Evolutionary conservation across 2,113 vertebrate species (phyloP).

Genomic region (Motacilla tschutschensis): DNA sequence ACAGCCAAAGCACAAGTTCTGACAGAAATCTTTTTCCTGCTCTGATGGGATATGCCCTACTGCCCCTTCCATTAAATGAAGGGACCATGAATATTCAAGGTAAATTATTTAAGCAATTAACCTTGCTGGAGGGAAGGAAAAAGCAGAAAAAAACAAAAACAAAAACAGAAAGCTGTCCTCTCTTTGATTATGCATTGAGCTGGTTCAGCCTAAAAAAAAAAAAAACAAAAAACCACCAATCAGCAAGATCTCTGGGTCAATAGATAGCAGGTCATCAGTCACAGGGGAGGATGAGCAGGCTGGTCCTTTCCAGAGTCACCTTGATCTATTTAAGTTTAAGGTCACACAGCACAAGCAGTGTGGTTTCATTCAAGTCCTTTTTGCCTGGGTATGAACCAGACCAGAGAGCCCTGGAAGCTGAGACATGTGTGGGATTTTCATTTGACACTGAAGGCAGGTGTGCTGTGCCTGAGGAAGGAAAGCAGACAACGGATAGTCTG

Average conservation of each 20-base stretch:
- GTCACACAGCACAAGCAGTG: neutral
- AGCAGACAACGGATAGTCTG: neutral
- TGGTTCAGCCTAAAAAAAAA: neutral
- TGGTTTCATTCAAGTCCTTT: neutral
- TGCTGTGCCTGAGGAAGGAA: neutral
- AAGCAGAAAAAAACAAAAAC: too few species aligned
- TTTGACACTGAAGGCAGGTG: neutral
- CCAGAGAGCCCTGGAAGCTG: neutral
- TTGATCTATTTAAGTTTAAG: neutral
- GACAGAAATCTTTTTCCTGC: neutral
- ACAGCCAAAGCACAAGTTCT: neutral
- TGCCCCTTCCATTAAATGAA: neutral
- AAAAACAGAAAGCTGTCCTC: rapidly evolving
- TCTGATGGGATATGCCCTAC: neutral
- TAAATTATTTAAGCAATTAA: neutral
- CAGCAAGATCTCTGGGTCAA: neutral
- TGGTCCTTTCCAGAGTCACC: neutral
- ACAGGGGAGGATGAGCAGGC: neutral
- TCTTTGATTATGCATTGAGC: neutral
- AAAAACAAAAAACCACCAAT: neutral
- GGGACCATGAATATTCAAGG: neutral
- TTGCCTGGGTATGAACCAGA: neutral
- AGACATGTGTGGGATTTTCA: neutral
- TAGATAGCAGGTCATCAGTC: neutral
- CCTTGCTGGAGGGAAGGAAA: too few species aligned